phyloP scores from a whole-genome alignment of 2,797 vertebrate genomes.

The Gymnoscopelus microlampas region DNA sequence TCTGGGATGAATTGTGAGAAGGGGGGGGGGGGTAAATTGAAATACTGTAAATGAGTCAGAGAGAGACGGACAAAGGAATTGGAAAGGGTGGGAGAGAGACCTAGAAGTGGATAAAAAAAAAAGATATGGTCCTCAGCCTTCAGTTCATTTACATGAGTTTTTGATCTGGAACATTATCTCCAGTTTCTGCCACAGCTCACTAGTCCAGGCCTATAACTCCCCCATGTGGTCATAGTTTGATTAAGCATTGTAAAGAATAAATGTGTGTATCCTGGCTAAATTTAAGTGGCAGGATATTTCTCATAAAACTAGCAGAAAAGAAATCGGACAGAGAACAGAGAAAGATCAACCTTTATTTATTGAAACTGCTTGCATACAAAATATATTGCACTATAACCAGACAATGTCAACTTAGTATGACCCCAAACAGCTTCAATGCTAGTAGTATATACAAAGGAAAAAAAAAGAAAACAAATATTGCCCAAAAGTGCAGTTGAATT shows the following conservation, averaged over 20 bases:
- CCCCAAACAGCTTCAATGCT: conserved; percentile 91
- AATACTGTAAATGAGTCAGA: no score
- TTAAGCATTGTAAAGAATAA: conserved; percentile 2
- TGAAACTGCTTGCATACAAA: conserved; percentile 99
- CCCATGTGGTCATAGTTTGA: conserved; percentile 42
- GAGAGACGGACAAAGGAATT: no score
- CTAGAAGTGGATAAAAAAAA: no score
- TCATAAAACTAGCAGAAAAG: not conserved
- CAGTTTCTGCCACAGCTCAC: not conserved
- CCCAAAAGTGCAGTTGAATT: conserved; percentile 87
- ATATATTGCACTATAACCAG: conserved; percentile 99
- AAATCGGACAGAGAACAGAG: conserved; percentile 78
- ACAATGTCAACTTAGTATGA: conserved; percentile 94
- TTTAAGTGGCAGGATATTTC: not conserved
- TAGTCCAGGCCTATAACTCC: conserved; percentile 53
- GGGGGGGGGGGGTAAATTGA: no score
- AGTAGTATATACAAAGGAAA: conserved; percentile 92
- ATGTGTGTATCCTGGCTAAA: no score
- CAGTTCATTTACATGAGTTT: no score
- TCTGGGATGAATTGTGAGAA: no score
- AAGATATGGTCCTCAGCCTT: no score
- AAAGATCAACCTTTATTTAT: conserved; percentile 98
- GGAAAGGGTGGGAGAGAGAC: no score
- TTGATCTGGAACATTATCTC: no score
- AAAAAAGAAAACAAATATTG: conserved; percentile 82